A percentile compares a stretch with the other conserved stretches of the same genome.
These are phyloP conservation scores for Miniopterus natalensis DNA, from an alignment of 2,113 vertebrate genomes.

Conservation along the genomic window DNA sequence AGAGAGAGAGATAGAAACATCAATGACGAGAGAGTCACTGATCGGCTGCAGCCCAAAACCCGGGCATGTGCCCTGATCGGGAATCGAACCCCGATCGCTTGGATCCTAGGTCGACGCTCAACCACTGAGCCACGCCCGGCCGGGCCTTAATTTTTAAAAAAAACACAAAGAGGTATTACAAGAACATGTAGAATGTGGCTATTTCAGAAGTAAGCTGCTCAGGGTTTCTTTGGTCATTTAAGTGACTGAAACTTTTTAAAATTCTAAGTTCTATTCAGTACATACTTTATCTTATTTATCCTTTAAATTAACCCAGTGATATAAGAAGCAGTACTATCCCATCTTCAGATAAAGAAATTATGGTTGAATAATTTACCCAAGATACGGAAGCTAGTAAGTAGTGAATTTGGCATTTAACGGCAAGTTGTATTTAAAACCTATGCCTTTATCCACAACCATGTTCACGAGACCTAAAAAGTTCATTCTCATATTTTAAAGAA, in stretches of 20 bases:
- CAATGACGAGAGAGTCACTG: no score
- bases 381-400: background rate
- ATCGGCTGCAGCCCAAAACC: no score
- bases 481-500: conserved; percentile 22
- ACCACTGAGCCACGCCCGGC: no score
- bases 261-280: conserved; percentile 2
- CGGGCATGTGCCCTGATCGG: no score
- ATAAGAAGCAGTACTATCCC: background rate
- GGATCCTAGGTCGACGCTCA: no score
- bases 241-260: background rate
- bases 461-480: background rate
- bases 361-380: background rate
- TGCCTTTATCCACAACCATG: background rate
- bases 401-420: background rate
- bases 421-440: background rate
- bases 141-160: background rate
- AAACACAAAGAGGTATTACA: background rate
- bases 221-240: background rate
- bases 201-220: conserved; percentile 32
- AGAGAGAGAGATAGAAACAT: no score
- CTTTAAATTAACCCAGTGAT: conserved; percentile 34
- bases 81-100: no score
- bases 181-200: background rate
- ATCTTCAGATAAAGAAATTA: conserved; percentile 9
- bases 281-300: background rate